phyloP scores from a whole-genome alignment of 2,888 invertebrate species.

The Teleiodes luculella region DNA sequence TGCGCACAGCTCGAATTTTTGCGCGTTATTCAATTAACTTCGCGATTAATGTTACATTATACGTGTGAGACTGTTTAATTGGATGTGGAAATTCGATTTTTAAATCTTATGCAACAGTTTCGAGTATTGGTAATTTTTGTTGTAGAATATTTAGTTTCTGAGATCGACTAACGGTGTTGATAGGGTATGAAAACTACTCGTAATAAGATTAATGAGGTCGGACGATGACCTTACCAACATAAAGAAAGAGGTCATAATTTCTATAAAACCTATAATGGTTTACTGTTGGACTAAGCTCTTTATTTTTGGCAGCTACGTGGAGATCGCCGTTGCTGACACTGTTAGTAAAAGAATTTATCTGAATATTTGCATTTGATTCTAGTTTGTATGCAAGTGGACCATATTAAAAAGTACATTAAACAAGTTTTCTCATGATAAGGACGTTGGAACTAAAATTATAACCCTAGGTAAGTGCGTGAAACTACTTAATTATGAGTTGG shows the following conservation, averaged over 20 bases:
- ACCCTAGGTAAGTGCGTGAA: conserved; percentile 3
- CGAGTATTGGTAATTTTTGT: background rate
- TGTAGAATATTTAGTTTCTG: background rate
- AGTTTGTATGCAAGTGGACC: background rate
- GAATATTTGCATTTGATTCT: no score
- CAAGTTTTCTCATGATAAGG: conserved; percentile 2
- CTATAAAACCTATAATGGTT: no score
- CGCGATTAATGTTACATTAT: conserved; percentile 22
- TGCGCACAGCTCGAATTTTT: conserved; percentile 17
- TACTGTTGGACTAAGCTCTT: no score
- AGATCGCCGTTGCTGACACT: no score
- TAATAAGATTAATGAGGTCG: no score
- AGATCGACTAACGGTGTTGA: no score
- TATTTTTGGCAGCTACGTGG: no score
- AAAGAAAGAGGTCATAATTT: no score
- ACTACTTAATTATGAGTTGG: conserved; percentile 16
- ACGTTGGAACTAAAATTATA: background rate
- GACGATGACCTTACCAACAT: no score
- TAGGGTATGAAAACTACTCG: no score
- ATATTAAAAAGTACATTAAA: background rate
- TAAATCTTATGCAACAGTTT: background rate
- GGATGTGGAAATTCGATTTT: conserved; percentile 6
- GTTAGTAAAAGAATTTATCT: no score
- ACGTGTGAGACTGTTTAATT: conserved; percentile 18
- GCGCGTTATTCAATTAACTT: conserved; percentile 20